These are phyloP conservation scores for Narcine bancroftii DNA, from an alignment of 2,113 vertebrate genomes.

Conservation along the genomic window DNA sequence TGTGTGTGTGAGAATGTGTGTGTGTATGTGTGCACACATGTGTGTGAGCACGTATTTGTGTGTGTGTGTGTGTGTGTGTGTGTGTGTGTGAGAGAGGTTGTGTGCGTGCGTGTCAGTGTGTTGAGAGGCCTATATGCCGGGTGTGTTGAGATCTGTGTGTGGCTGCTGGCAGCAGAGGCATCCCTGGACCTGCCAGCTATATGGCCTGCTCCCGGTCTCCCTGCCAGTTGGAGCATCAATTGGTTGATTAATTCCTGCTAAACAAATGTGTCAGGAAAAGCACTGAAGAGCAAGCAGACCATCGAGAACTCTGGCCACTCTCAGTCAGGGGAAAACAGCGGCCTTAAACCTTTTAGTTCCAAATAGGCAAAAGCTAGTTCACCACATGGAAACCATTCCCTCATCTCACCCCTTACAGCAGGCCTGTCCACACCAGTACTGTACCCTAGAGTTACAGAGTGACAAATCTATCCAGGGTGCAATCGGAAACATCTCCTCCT, in stretches of 20 bases:
- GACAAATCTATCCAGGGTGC: too few species aligned
- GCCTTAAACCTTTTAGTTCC: not conserved
- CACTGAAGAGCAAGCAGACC: not conserved
- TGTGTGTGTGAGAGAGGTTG: too few species aligned
- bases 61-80: too few species aligned
- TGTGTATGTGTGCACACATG: too few species aligned
- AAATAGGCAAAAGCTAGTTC: not conserved
- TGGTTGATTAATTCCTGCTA: constrained; percentile 64
- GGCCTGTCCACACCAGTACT: not conserved
- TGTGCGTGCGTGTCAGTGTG: too few species aligned
- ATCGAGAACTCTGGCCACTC: not conserved
- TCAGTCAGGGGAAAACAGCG: not conserved
- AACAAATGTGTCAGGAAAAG: constrained; percentile 56
- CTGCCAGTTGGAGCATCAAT: constrained; percentile 59
- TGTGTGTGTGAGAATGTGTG: too few species aligned
- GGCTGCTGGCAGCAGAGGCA: constrained; percentile 43
- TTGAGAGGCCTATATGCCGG: too few species aligned
- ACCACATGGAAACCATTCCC: not conserved
- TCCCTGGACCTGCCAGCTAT: constrained; percentile 42
- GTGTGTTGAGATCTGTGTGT: too few species aligned
- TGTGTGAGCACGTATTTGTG: too few species aligned
- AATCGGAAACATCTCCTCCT: too few species aligned
- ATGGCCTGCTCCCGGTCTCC: constrained; percentile 38
- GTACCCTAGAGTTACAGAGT: too few species aligned
- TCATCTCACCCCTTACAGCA: not conserved